Evolutionary conservation across 2,888 invertebrate genomes (phyloP).

Genomic region (Sthenelais limicola): DNA sequence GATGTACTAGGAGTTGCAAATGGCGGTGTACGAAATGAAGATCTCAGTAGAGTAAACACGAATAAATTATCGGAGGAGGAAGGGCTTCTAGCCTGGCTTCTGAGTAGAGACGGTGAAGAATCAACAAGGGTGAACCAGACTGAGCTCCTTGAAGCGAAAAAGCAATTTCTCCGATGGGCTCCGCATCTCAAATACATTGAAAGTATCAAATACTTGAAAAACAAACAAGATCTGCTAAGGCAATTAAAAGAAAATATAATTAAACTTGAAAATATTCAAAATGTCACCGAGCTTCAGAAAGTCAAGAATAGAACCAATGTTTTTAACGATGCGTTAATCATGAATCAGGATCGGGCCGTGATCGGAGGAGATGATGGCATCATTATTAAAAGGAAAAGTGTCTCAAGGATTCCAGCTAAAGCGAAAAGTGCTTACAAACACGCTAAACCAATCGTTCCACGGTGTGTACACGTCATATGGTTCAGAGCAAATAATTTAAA

Average conservation of each 20-base stretch:
- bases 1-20: not conserved
- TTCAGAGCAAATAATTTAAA: constrained; percentile 46
- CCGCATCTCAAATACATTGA: not conserved
- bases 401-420: constrained; percentile 12
- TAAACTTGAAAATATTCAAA: constrained; percentile 12
- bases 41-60: not conserved
- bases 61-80: not conserved
- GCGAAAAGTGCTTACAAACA: constrained; percentile 15
- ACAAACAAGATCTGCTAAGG: not conserved
- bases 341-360: not conserved
- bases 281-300: no score
- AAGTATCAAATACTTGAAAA: not conserved
- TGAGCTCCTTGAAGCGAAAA: not conserved
- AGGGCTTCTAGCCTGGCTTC: not conserved
- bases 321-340: no score
- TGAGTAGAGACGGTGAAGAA: not conserved
- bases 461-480: constrained; percentile 50
- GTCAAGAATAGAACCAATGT: no score
- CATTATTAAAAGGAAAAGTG: no score
- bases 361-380: not conserved
- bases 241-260: not conserved
- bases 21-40: not conserved
- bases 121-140: constrained; percentile 18
- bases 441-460: constrained; percentile 41
- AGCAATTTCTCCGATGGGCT: not conserved